Evolutionary conservation across 2,113 vertebrate genomes (phyloP), one percentile per base, ranked within the genome.

Genomic region (Neomonachus schauinslandi): DNA sequence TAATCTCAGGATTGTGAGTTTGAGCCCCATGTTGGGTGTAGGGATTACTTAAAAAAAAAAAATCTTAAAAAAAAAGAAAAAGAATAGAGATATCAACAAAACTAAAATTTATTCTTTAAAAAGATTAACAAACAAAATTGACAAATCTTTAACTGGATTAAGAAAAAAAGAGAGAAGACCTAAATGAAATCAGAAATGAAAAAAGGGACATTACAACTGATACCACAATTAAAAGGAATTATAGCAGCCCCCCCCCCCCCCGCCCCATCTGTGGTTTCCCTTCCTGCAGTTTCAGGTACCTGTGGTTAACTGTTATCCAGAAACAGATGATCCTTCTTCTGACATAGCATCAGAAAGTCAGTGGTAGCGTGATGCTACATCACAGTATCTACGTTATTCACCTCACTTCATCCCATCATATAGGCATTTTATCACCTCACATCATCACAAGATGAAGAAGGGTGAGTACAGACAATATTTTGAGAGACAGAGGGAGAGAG

Each of bases 121-220:
- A 51, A 55, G 59, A 84, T 15, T 55, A 83, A 72, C 53, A 49
- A 72, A 72, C 21, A 42, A 72, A 61, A 74, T 16, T 65, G 63
- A 65, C 59, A 84, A 77, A 82, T 46, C 31, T n/a, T n/a, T 67
- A 51, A 42, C 26, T 81, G 67, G 13, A 91, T 57, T 57, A 71
- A 82, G 42, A 67, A 81, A 82, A 91, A 90, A 36, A 65, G 5
- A 87, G 33, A 61, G 53, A 61, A 91, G 49, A 51, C n/a, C 51
- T 26, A 42, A 72, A 84, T 36, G 74, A 92, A 93, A 63, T 51
- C 80, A 74, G 80, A 92, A 92, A 92, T 81, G 53, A 83, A 83
- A 81, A 69, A 72, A 14, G 14, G 21, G 67, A 36, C 42, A 49
- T 84, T 74, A 74, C 33, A 51, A 61, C 4, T 72, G 55, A 63